Evolutionary conservation across 2,888 invertebrate genomes (phyloP).

Genomic region (Caenorhabditis sulstoni): DNA sequence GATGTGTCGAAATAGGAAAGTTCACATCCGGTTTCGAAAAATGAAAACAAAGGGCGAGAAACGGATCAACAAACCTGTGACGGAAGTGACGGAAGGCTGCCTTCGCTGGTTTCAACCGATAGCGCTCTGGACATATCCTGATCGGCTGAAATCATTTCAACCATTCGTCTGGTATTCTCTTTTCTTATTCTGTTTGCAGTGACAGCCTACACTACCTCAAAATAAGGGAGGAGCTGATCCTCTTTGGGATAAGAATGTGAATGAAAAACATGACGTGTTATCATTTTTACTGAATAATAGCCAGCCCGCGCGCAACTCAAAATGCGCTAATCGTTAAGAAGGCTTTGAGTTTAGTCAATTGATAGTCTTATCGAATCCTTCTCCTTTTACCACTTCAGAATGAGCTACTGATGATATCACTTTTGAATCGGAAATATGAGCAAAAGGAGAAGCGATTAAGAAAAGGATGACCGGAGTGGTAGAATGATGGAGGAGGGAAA

Average conservation of each 20-base stretch:
- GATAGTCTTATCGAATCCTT: slow-evolving; percentile 3
- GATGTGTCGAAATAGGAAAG: neutral
- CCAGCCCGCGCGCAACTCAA: neutral
- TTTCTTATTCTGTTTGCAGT: neutral
- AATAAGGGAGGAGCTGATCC: slow-evolving; percentile 9
- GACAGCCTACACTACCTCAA: neutral
- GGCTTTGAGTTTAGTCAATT: slow-evolving; percentile 18
- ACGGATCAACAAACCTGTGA: slow-evolving; percentile 40
- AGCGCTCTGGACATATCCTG: slow-evolving; percentile 38
- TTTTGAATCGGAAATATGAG: slow-evolving; percentile 12
- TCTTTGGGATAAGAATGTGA: neutral
- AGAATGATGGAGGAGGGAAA: slow-evolving; percentile 35
- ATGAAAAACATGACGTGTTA: slow-evolving; percentile 19
- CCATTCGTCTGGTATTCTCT: neutral
- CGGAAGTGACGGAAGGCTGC: slow-evolving; percentile 41
- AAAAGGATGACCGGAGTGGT: slow-evolving; percentile 23
- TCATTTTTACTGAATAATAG: neutral
- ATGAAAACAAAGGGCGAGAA: slow-evolving; percentile 3
- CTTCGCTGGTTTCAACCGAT: slow-evolving; percentile 45
- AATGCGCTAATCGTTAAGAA: neutral
- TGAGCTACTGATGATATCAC: slow-evolving; percentile 3
- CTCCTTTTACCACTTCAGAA: no score
- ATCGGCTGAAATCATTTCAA: slow-evolving; percentile 26
- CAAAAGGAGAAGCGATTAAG: slow-evolving; percentile 34
- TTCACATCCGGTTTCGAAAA: no score